These are phyloP conservation scores for Talpa occidentalis DNA, from an alignment of 2,113 vertebrate species.

Conservation along the genomic window DNA sequence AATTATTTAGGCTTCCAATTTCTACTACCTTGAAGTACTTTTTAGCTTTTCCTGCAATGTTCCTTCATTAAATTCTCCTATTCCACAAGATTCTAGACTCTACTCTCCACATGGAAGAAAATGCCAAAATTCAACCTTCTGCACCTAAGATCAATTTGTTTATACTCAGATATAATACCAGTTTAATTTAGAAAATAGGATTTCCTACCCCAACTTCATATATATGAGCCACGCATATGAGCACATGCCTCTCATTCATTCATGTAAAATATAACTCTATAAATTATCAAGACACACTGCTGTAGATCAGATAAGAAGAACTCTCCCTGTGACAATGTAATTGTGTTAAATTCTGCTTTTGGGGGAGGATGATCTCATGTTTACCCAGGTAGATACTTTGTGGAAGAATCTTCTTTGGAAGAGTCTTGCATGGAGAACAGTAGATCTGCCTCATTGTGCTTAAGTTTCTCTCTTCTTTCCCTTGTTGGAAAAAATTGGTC, in stretches of 20 bases:
- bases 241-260: neutral
- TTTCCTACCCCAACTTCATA: neutral
- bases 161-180: neutral
- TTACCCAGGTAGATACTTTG: neutral
- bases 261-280: neutral
- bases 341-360: neutral
- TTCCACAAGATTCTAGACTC: neutral
- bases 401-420: neutral
- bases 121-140: neutral
- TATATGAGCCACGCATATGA: too few species aligned
- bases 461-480: neutral
- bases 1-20: neutral
- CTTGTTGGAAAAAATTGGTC: neutral
- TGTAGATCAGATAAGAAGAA: neutral
- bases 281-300: neutral
- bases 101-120: neutral
- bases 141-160: neutral
- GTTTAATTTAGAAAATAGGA: neutral
- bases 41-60: neutral
- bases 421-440: neutral
- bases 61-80: neutral
- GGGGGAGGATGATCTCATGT: neutral
- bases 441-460: neutral
- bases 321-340: neutral
- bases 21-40: neutral